Base-by-base conservation (phyloP, 1,140 invertebrate species). In the Oryctes rhinoceros region DNA sequence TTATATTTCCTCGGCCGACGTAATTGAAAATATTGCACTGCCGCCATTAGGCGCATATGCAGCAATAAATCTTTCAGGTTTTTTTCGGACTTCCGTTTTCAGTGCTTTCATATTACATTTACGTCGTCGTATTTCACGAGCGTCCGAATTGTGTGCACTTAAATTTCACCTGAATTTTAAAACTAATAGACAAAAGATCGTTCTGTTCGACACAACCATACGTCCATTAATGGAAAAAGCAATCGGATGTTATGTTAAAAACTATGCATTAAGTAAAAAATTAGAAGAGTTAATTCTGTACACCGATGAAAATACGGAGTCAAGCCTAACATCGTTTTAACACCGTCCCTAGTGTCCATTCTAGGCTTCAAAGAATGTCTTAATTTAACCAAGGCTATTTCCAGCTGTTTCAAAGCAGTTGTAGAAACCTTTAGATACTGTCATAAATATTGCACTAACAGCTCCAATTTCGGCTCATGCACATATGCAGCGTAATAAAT, bases 21-120 rank as follows among this genome's bases (percentile, higher is more conserved):
- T 71, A 71, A 71, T 71, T 30, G 65, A 71, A 71, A 71, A 71
- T 71, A 71, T 71, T 71, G 65, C 65, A 71, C 65, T 37, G 65
- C 18, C 35, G 20, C 65, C 65, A 71, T 71, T 71, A 71, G 35
- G 65, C 65, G 65, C 65, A 71, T 71, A 71, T 71, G 65, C 65
- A 71, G 65, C 65, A 24, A 71, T 71, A 71, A 71, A 71, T 71
- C 65, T 71, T 71, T 71, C 65, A 71, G 24, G 65, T 71, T 71
- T 71, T 44, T 71, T 71, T 71, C 9, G 5, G 24, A 18, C 24
- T 71, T 71, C 65, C 65, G 35, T 71, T 71, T 71, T 71, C 65
- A 71, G 24, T 71, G 65, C 65, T 71, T 71, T 71, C 53, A 59
- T 71, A 71, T 71, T 71, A 71, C 65, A 71, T 71, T 35, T 37